Conservation (phyloP, 2,797 vertebrate species). For the Cheirogaleus major region DNA sequence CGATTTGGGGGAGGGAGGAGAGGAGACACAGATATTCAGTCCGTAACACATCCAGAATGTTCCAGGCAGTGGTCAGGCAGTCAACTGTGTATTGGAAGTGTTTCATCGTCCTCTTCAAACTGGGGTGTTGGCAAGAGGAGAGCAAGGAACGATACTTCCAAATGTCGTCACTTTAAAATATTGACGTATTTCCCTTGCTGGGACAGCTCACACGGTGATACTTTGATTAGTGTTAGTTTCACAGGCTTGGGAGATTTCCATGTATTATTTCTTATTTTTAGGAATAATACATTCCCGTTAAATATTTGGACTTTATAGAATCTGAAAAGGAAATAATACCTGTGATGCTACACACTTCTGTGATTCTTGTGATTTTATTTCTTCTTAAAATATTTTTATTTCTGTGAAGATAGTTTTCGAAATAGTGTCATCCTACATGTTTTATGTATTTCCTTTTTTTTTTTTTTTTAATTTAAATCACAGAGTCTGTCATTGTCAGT, state of each 20-base stretch:
- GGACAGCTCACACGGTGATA: rapidly evolving
- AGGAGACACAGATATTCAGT: neutral
- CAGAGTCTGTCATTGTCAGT: no score
- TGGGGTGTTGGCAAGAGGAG: rapidly evolving
- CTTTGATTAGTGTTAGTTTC: neutral
- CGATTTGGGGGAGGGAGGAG: neutral
- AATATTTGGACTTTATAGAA: neutral
- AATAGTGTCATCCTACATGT: neutral
- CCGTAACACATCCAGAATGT: rapidly evolving
- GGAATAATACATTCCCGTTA: rapidly evolving
- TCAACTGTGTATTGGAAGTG: rapidly evolving
- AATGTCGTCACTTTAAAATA: rapidly evolving
- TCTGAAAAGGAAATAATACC: neutral
- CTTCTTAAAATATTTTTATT: neutral
- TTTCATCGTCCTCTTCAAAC: rapidly evolving
- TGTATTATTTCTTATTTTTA: neutral
- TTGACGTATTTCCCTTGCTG: rapidly evolving
- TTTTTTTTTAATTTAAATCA: neutral
- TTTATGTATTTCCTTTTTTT: neutral
- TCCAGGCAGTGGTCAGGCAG: neutral
- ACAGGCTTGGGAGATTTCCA: no score
- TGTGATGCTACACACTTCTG: rapidly evolving
- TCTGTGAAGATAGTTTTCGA: neutral
- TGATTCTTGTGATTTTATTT: neutral
- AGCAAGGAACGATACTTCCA: rapidly evolving